phyloP scores from a whole-genome alignment of 2,113 vertebrate species.

The Terrapene triunguis region DNA sequence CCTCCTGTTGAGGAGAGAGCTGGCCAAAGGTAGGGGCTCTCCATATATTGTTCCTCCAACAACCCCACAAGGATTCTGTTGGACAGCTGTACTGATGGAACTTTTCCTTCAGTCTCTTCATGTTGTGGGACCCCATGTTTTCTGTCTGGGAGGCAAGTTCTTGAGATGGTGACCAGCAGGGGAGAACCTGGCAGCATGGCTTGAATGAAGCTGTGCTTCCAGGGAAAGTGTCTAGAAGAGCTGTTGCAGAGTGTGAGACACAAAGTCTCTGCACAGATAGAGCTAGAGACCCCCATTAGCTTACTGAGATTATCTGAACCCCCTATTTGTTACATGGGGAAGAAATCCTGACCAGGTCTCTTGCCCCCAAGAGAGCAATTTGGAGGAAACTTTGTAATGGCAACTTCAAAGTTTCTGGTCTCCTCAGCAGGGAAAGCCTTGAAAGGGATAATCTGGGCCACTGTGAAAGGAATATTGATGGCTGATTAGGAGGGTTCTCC shows the following conservation, averaged over 20 bases:
- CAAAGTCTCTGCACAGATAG: not conserved
- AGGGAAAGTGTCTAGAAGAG: not conserved
- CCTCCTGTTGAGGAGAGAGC: not conserved
- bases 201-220: not conserved
- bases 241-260: not conserved
- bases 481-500: not conserved
- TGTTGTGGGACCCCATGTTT: not conserved
- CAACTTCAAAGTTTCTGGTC: not conserved
- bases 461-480: not conserved
- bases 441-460: not conserved
- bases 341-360: not conserved
- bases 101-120: not conserved
- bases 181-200: not conserved
- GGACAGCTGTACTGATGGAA: not conserved
- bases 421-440: not conserved
- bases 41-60: not conserved
- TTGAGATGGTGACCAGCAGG: not conserved
- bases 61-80: not conserved
- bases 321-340: not conserved
- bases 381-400: not conserved
- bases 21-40: not conserved
- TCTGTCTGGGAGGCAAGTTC: not conserved
- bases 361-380: not conserved
- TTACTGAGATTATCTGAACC: not conserved
- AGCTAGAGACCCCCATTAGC: not conserved